These are phyloP conservation scores for Pharmacophagus antenor DNA, from an alignment of 2,888 invertebrate genomes.

Conservation along the genomic window DNA sequence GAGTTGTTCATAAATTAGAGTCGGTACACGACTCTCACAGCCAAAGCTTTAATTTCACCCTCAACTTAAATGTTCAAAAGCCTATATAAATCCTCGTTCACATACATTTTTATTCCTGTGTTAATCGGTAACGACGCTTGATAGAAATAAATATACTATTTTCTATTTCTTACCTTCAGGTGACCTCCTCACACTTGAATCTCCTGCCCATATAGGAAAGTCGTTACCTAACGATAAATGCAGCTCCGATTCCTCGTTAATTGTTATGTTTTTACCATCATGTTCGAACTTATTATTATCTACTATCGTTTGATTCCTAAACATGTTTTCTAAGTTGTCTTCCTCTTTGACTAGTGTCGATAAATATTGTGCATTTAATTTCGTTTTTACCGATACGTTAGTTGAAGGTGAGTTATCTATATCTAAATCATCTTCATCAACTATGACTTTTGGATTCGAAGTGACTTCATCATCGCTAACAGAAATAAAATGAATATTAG, in stretches of 20 bases:
- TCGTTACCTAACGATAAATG: constrained; percentile 54
- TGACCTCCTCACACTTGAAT: constrained; percentile 86
- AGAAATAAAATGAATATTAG: constrained; percentile 12
- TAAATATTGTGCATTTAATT: constrained; percentile 34
- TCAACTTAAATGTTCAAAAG: too few species aligned
- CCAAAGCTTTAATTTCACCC: too few species aligned
- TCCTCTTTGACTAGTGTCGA: constrained; percentile 35
- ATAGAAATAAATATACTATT: too few species aligned
- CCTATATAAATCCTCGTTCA: too few species aligned
- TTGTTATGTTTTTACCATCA: constrained; percentile 27
- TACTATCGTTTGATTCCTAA: constrained; percentile 37
- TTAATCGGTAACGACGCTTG: too few species aligned
- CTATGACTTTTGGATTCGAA: constrained; percentile 90
- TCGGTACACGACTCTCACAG: too few species aligned
- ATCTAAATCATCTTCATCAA: constrained; percentile 90
- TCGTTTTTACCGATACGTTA: constrained; percentile 34
- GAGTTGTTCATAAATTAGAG: too few species aligned
- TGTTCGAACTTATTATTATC: constrained; percentile 39
- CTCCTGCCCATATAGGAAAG: constrained; percentile 82
- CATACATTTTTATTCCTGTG: too few species aligned
- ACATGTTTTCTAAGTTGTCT: constrained; percentile 33
- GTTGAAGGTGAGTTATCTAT: constrained; percentile 50
- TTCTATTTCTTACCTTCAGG: constrained; percentile 83
- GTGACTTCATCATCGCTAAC: constrained; percentile 84
- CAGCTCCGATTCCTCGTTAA: constrained; percentile 36